Evolutionary conservation across 2,888 invertebrate species (phyloP).

Genomic region (Hymenopus coronatus): DNA sequence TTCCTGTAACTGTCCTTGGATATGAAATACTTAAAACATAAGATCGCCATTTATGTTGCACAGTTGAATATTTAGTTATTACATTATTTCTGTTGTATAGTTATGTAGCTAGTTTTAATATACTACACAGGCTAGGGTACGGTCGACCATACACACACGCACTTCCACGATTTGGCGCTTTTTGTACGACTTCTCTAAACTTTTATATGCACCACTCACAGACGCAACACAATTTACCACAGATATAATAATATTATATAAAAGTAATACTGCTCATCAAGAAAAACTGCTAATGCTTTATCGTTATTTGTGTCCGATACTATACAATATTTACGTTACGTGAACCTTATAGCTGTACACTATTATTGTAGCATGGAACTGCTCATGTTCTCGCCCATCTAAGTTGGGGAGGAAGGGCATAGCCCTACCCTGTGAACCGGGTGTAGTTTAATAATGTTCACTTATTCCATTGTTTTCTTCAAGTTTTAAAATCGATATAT

Average conservation of each 20-base stretch:
- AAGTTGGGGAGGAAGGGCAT: not conserved
- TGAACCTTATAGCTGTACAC: not conserved
- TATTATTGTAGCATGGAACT: conserved; percentile 1
- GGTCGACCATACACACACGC: not conserved
- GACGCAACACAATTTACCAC: conserved; percentile 3
- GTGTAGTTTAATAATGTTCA: not conserved
- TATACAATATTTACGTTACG: conserved; percentile 10
- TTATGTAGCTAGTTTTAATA: not conserved
- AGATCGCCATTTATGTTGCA: not conserved
- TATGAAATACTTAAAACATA: not conserved
- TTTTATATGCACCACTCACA: conserved; percentile 6
- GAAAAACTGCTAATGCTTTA: not conserved
- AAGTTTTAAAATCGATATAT: not conserved
- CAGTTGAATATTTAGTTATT: not conserved
- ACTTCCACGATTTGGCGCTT: not conserved
- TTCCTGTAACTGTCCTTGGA: not conserved
- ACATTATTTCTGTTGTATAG: not conserved
- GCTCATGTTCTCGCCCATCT: not conserved
- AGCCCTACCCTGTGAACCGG: conserved; percentile 17
- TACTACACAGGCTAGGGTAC: not conserved
- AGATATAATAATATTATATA: conserved; percentile 9
- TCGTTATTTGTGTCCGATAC: not conserved
- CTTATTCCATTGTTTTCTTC: not conserved
- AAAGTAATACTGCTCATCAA: conserved; percentile 18
- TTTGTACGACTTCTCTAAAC: not conserved